These are phyloP conservation scores for Drosophila sordidula DNA, from an alignment of 2,888 invertebrate species.

Conservation along the genomic window DNA sequence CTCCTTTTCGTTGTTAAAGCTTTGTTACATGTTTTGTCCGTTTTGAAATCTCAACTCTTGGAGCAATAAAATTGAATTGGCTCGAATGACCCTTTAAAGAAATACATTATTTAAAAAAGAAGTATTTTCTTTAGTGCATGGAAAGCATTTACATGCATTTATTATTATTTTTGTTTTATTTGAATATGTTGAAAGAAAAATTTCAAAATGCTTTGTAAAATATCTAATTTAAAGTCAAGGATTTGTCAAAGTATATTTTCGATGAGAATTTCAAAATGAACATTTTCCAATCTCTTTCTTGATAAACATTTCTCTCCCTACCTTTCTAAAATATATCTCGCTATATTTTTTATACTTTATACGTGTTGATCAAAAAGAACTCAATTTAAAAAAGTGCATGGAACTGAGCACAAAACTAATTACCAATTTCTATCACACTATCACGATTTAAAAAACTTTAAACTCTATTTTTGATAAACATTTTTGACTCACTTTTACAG, in stretches of 20 bases:
- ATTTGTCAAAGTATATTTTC: too few species aligned
- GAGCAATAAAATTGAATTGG: slow-evolving; percentile 6
- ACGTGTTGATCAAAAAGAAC: slow-evolving; percentile 50
- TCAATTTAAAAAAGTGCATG: slow-evolving; percentile 60
- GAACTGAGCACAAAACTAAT: slow-evolving; percentile 64
- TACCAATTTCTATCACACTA: slow-evolving; percentile 47
- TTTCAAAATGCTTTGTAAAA: too few species aligned
- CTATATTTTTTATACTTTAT: slow-evolving; percentile 55
- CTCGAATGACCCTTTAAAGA: slow-evolving; percentile 5
- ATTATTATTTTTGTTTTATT: not conserved
- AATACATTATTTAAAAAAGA: slow-evolving; percentile 9
- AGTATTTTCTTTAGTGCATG: slow-evolving; percentile 37
- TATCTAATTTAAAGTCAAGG: too few species aligned
- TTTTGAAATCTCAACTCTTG: slow-evolving; percentile 9
- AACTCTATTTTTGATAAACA: slow-evolving; percentile 50
- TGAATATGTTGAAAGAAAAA: slow-evolving; percentile 5
- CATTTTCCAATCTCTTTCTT: slow-evolving; percentile 57
- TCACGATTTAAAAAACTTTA: slow-evolving; percentile 39
- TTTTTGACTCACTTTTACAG: slow-evolving; percentile 68
- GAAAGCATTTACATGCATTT: slow-evolving; percentile 25
- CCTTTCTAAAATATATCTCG: slow-evolving; percentile 44
- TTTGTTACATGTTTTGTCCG: slow-evolving; percentile 21
- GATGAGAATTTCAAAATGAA: slow-evolving; percentile 45
- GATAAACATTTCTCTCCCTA: slow-evolving; percentile 48
- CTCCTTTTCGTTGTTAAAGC: slow-evolving; percentile 5